Percentiles rank a stretch among this genome's conserved stretches.
These are phyloP conservation scores for Tympanuchus pallidicinctus DNA, from an alignment of 2,113 vertebrate species.

Conservation along the genomic window DNA sequence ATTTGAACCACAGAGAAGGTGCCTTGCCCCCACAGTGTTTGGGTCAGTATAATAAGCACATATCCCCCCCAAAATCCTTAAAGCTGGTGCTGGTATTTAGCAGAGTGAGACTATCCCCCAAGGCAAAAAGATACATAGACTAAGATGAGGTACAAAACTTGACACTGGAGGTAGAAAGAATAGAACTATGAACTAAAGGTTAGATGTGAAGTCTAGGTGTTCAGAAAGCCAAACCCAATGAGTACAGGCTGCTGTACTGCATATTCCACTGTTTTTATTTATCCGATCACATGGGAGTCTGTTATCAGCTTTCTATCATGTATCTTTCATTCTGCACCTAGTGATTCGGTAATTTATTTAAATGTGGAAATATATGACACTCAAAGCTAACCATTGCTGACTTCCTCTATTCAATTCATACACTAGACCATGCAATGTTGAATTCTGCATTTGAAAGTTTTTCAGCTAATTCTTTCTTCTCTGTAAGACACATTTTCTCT, in stretches of 20 bases:
- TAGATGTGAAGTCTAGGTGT: background rate
- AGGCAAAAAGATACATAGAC: background rate
- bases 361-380: background rate
- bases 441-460: background rate
- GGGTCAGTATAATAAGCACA: background rate
- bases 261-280: background rate
- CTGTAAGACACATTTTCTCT: background rate
- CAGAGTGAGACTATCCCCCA: background rate
- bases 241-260: background rate
- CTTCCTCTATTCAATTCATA: background rate
- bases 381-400: background rate
- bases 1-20: accelerated
- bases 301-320: background rate
- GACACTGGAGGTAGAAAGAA: background rate
- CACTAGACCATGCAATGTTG: background rate
- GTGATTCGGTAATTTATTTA: background rate
- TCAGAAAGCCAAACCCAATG: background rate
- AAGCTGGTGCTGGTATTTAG: background rate
- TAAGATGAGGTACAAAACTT: background rate
- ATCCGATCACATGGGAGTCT: background rate
- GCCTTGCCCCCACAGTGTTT: background rate
- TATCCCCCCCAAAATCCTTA: background rate
- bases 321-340: background rate
- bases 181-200: background rate
- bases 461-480: background rate